Evolutionary conservation across 2,113 vertebrate genomes (phyloP).

Genomic region (Corythornis cristatus): DNA sequence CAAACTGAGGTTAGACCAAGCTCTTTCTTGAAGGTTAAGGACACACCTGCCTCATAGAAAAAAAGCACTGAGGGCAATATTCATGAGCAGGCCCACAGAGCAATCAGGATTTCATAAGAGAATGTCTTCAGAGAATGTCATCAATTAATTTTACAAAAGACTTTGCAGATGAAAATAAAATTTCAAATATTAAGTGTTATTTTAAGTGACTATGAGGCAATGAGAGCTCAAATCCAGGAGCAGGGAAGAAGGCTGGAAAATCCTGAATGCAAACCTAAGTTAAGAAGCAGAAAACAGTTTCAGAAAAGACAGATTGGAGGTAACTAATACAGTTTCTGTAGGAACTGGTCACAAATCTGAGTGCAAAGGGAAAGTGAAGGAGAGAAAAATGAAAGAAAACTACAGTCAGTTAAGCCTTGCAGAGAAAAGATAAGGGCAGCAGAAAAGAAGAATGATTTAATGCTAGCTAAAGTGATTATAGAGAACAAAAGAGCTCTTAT

Average conservation of each 20-base stretch:
- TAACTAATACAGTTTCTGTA: neutral
- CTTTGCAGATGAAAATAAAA: neutral
- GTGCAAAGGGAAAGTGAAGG: neutral
- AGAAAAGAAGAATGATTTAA: conserved; percentile 52
- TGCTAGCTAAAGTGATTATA: conserved; percentile 56
- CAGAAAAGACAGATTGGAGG: neutral
- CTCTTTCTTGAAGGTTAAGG: neutral
- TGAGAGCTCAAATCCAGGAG: neutral
- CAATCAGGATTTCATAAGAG: neutral
- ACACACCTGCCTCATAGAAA: neutral
- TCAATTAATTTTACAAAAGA: conserved; percentile 4
- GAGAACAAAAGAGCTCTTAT: conserved; percentile 54
- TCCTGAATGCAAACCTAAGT: neutral
- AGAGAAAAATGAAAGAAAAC: conserved; percentile 23
- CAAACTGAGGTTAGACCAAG: neutral
- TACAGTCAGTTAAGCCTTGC: conserved; percentile 15
- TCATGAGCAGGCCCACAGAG: neutral
- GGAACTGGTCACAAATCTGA: neutral
- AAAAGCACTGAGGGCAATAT: neutral
- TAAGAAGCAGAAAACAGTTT: neutral
- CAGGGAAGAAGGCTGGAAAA: neutral
- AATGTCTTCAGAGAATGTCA: neutral
- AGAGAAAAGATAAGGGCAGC: conserved; percentile 48
- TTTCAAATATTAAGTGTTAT: neutral
- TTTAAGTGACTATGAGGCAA: neutral